Base-by-base conservation (phyloP, 1,140 invertebrate species). In the Elymnias hypermnestra region DNA sequence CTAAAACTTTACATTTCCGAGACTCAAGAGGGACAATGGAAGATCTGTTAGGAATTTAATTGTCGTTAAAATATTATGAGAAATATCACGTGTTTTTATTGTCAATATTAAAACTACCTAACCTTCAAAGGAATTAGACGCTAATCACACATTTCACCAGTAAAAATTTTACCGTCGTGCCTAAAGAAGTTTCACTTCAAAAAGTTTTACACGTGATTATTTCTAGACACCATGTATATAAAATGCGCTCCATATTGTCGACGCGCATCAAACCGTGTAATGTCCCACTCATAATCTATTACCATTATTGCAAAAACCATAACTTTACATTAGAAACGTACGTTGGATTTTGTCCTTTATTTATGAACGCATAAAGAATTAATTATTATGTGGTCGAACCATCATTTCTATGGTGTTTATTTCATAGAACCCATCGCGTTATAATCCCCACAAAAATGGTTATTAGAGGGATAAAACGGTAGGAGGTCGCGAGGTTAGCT, bases 201-300 rank as follows among this genome's bases (percentile, higher is more conserved):
- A n/a, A n/a, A n/a, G n/a, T n/a, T n/a, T n/a, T n/a, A n/a, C n/a
- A n/a, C n/a, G n/a, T n/a, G n/a, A n/a, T 9, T 18, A 28, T 1
- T 31, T 14, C 7, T 1, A 5, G 57, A 26, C 59, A 54, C 9
- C 28, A 46, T 57, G 51, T 63, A 51, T 22, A 38, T 1, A 19
- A 51, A 44, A 63, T 67, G 53, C 39, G 54, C 43, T 53, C 42
- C 63, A 63, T 57, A 67, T 67, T 67, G 57, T 67, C 46, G 22
- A 44, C 60, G 53, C 59, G 63, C 60, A 63, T 67, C 63, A 67
- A 67, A 63, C 60, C 57, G 54, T 67, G 60, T 57, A 67, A 67
- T 63, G 56, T 57, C 55, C 46, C 60, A 47, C 53, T 56, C 47
- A 51, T 59, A 63, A 63, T 59, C 45, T 57, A 60, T 52, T 43